phyloP scores from a whole-genome alignment of 1,140 invertebrate genomes.

The Adelges cooleyi region DNA sequence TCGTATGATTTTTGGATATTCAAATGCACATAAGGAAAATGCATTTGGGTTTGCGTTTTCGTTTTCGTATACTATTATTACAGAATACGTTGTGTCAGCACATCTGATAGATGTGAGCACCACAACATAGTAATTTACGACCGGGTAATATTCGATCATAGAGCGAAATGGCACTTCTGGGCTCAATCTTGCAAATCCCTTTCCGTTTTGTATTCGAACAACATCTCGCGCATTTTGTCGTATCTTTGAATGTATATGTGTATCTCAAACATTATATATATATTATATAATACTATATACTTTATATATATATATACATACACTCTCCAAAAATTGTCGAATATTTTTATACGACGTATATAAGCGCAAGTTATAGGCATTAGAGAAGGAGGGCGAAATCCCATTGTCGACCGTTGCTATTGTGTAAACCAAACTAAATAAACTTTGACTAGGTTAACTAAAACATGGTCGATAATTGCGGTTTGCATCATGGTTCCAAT shows the following conservation, averaged over 20 bases:
- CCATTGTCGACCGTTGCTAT: neutral
- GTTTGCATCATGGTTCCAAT: slow-evolving; percentile 6
- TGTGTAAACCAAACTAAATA: neutral
- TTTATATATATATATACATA: too few relatives aligned
- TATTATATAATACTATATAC: too few relatives aligned
- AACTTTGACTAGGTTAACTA: neutral
- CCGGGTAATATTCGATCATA: neutral
- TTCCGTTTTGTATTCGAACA: slow-evolving; percentile 9
- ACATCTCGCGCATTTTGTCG: slow-evolving; percentile 15
- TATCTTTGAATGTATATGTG: neutral
- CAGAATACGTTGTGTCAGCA: too few relatives aligned
- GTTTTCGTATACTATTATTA: too few relatives aligned
- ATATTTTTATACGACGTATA: too few relatives aligned
- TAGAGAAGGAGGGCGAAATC: neutral
- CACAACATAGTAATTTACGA: slow-evolving; percentile 10
- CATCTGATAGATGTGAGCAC: too few relatives aligned
- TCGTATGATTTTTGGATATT: too few relatives aligned
- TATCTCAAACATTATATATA: slow-evolving; percentile 8
- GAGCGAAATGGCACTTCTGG: neutral
- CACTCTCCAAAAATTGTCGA: too few relatives aligned
- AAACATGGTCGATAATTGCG: neutral
- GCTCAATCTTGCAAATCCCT: slow-evolving; percentile 1
- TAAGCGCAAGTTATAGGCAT: neutral
- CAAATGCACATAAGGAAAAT: too few relatives aligned
- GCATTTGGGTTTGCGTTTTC: too few relatives aligned